Conservation (phyloP, 2,888 invertebrate genomes). For the Nephrotoma appendiculata region DNA sequence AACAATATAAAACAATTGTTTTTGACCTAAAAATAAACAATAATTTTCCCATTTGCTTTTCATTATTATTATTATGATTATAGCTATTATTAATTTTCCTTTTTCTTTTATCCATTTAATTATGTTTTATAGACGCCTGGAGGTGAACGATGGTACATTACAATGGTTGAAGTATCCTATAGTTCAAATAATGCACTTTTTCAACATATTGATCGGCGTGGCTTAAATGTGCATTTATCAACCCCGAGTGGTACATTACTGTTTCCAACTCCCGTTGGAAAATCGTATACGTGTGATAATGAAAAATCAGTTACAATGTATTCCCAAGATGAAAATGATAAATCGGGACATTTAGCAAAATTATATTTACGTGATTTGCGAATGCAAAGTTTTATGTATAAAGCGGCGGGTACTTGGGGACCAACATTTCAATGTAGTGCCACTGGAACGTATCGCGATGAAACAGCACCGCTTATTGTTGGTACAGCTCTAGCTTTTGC, state of each 20-base stretch:
- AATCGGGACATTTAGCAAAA: conserved; percentile 41
- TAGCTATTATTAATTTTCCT: not conserved
- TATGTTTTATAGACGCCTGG: conserved; percentile 53
- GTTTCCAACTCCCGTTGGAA: conserved; percentile 76
- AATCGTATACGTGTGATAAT: conserved; percentile 62
- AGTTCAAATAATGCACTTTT: conserved; percentile 47
- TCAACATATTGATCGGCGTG: conserved; percentile 44
- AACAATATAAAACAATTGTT: not conserved
- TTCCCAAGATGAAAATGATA: conserved; percentile 34
- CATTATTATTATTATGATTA: conserved; percentile 3
- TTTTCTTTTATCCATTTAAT: conserved; percentile 18
- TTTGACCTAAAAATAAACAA: not conserved
- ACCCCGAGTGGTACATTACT: conserved; percentile 46
- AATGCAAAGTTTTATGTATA: conserved; percentile 81
- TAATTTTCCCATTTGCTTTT: conserved; percentile 3
- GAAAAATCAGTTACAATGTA: conserved; percentile 51
- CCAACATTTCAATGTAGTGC: conserved; percentile 32
- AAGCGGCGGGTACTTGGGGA: conserved; percentile 47
- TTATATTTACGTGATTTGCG: conserved; percentile 53
- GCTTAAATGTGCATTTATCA: conserved; percentile 36
- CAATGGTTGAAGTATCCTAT: conserved; percentile 58
- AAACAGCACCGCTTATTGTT: conserved; percentile 64
- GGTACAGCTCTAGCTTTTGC: conserved; percentile 73
- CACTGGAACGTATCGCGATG: conserved; percentile 50
- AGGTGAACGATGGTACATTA: conserved; percentile 79